Base-by-base conservation (phyloP, 2,113 vertebrate genomes). In the Clarias gariepinus region DNA sequence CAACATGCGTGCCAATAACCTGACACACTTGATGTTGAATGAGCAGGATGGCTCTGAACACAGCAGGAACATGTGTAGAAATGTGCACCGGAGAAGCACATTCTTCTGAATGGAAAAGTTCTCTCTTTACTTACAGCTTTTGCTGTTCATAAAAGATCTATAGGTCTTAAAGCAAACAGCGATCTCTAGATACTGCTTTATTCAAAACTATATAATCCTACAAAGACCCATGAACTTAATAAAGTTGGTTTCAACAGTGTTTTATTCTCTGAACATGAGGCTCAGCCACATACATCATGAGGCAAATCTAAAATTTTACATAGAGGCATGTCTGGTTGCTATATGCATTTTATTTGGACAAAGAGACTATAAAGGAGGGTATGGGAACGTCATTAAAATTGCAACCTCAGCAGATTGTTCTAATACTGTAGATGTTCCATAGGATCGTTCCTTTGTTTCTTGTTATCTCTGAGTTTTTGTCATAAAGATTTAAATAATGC, bases 321-420 rank as follows among this genome's bases (percentile, higher is more conserved):
- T 6, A 7, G 76, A 63, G 18, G n/a, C 23, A 13, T 25, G 28
- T 81, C 33, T 81, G 9, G 47, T 66, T 66, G 61, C 61, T 47
- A 52, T 10, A 41, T 47, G 60, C 36, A 82, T 82, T 82, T 82
- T 47, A 82, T 66, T 41, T 52, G 30, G 47, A 78, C 76, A 66
- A 52, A 52, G 33, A 19, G 36, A 66, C 81, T 52, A 28, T 78
- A 78, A 78, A 78, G 76, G n/a, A 6, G 12, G 0, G 12, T 28
- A 53, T 64, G 9, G 61, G 16, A 66, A 82, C 47, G 41, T 52
- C 52, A 81, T n/a, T 28, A 68, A 52, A 28, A 66, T n/a, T 10
- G 81, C 1, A 52, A 68, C 47, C 18, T 18, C 53, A 55, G 25
- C 3, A 57, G 76, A 9, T 78, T 16, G 81, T 69, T 69, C n/a